These are phyloP conservation scores for Protophormia terraenovae DNA, from an alignment of 2,888 invertebrate genomes.

Conservation along the genomic window DNA sequence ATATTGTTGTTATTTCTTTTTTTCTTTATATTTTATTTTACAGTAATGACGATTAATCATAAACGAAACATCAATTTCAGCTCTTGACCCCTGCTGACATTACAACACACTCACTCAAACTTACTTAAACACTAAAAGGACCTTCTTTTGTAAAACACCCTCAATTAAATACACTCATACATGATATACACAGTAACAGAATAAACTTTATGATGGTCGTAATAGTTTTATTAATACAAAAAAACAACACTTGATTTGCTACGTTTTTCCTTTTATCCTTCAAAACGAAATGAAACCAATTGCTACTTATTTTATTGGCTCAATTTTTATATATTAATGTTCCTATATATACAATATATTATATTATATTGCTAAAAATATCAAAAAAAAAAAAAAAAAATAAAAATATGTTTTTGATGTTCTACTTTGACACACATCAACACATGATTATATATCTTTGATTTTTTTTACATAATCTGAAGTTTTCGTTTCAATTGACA, in stretches of 20 bases:
- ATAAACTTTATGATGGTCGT: conserved; percentile 50
- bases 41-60: conserved; percentile 78
- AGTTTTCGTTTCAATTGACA: conserved; percentile 57
- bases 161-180: conserved; percentile 43
- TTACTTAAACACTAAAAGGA: not conserved
- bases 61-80: conserved; percentile 81
- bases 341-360: not conserved
- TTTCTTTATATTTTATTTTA: conserved; percentile 38
- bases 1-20: conserved; percentile 44
- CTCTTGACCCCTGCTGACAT: conserved; percentile 78
- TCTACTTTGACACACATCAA: too few relatives aligned
- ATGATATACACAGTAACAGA: conserved; percentile 1
- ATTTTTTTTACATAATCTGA: conserved; percentile 32
- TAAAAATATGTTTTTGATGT: too few relatives aligned
- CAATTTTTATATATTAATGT: conserved; percentile 42
- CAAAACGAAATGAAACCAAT: conserved; percentile 60
- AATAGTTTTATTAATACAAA: conserved; percentile 57
- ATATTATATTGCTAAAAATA: too few relatives aligned
- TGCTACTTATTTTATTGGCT: conserved; percentile 66
- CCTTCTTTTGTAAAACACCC: conserved; percentile 39
- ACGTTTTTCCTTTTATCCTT: conserved; percentile 17
- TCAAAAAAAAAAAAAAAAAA: too few relatives aligned
- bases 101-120: conserved; percentile 33
- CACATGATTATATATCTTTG: too few relatives aligned
- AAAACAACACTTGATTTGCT: conserved; percentile 41